A percentile compares a stretch with the other conserved stretches of the same genome.
Evolutionary conservation across 2,113 vertebrate genomes (phyloP).

Genomic region (Boulengerochromis microlepis): DNA sequence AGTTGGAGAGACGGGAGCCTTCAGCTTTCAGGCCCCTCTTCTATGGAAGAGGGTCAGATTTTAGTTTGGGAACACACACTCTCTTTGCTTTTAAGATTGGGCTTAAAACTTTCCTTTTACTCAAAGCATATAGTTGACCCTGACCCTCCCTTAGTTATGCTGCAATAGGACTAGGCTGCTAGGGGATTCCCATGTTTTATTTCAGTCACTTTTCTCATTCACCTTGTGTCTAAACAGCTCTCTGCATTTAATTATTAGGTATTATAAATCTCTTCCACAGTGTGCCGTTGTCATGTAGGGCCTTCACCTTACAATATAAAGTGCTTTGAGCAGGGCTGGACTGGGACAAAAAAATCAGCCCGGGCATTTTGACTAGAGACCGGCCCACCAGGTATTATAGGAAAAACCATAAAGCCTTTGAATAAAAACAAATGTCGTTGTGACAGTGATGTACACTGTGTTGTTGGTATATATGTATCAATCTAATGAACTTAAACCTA

Average conservation of each 20-base stretch:
- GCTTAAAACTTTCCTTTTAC: not conserved
- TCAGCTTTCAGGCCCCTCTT: not conserved
- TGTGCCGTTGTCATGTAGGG: not conserved
- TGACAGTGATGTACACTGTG: not conserved
- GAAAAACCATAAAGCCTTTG: not conserved
- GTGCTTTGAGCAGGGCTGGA: not conserved
- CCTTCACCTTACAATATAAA: not conserved
- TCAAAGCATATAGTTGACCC: fast-evolving
- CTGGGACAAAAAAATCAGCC: not conserved
- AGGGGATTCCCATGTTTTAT: not conserved
- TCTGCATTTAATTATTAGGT: not conserved
- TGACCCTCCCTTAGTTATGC: not conserved
- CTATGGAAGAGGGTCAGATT: not conserved
- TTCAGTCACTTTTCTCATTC: not conserved
- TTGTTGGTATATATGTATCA: not conserved
- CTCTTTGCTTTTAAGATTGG: not conserved
- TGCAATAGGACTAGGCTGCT: not conserved
- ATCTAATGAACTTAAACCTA: not conserved
- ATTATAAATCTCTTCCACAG: not conserved
- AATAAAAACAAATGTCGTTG: not conserved
- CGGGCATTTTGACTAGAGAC: fast-evolving
- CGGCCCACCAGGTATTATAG: not conserved
- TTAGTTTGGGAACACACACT: not conserved
- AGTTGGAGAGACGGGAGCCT: not conserved
- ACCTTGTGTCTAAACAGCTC: not conserved